Evolutionary conservation across 1,140 invertebrate species (phyloP).

Genomic region (Drosophila miranda): DNA sequence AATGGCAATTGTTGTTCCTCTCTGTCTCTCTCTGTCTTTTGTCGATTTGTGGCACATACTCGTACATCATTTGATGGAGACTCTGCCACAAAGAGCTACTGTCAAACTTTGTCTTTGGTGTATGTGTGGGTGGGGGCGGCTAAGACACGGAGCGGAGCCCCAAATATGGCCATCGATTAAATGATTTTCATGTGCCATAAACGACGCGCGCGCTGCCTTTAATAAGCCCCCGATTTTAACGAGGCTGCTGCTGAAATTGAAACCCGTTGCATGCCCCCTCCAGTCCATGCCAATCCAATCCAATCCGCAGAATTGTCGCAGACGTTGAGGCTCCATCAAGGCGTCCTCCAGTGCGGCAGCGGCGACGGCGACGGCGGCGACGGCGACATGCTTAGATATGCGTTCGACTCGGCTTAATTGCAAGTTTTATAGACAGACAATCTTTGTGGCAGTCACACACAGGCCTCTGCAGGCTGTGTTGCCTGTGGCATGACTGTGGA

Average conservation of each 20-base stretch:
- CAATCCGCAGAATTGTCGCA: slow-evolving; percentile 65
- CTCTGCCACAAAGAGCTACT: slow-evolving; percentile 27
- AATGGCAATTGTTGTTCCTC: no score
- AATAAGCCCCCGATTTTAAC: slow-evolving; percentile 71
- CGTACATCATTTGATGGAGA: slow-evolving; percentile 55
- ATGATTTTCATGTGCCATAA: slow-evolving; percentile 79
- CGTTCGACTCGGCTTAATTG: slow-evolving; percentile 71
- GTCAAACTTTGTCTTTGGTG: no score
- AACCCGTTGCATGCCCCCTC: slow-evolving; percentile 11
- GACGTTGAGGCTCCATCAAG: slow-evolving; percentile 54
- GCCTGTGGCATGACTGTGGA: background rate
- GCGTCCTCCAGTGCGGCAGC: slow-evolving; percentile 3
- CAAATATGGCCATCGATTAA: slow-evolving; percentile 77
- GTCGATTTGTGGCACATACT: slow-evolving; percentile 55
- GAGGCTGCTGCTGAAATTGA: slow-evolving; percentile 61
- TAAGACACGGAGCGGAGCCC: slow-evolving; percentile 23
- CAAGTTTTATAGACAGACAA: slow-evolving; percentile 70
- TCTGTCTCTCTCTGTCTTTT: slow-evolving; percentile 20
- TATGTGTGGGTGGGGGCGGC: slow-evolving; percentile 24
- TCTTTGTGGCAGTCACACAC: slow-evolving; percentile 38
- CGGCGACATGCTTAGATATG: slow-evolving; percentile 67
- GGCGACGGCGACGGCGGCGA: no score
- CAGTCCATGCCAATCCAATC: background rate
- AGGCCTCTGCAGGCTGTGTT: background rate
- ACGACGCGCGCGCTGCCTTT: slow-evolving; percentile 71